Conservation (phyloP, 2,113 vertebrate genomes). For the Poeciliopsis retropinna region DNA sequence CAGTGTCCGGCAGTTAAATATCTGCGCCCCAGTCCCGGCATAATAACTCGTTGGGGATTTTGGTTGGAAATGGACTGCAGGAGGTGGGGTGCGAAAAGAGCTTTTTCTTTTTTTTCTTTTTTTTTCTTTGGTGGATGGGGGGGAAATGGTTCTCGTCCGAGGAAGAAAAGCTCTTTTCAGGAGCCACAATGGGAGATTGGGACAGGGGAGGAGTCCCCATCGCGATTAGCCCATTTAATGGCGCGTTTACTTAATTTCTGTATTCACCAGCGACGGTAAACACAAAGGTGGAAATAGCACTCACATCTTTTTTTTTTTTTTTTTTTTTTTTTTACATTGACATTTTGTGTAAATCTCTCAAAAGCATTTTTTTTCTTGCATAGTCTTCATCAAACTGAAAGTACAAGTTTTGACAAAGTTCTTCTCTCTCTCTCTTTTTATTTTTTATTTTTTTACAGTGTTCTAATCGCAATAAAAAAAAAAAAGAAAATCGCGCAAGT, state of each 20-base stretch:
- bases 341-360: slow-evolving; percentile 62
- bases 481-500: slow-evolving; percentile 5
- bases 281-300: slow-evolving; percentile 81
- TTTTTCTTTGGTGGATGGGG: slow-evolving; percentile 61
- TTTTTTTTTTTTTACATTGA: slow-evolving; percentile 38
- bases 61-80: slow-evolving; percentile 72
- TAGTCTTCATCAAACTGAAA: neutral
- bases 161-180: slow-evolving; percentile 91
- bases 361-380: slow-evolving; percentile 4
- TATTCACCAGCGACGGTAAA: slow-evolving; percentile 86
- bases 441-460: neutral
- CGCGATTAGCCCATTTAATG: slow-evolving; percentile 86
- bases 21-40: slow-evolving; percentile 38
- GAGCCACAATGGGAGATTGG: slow-evolving; percentile 85
- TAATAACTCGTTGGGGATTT: slow-evolving; percentile 73
- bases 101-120: slow-evolving; percentile 23
- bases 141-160: slow-evolving; percentile 83
- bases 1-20: slow-evolving; percentile 64
- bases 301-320: slow-evolving; percentile 55
- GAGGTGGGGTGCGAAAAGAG: slow-evolving; percentile 60
- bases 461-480: neutral
- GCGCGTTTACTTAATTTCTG: slow-evolving; percentile 84
- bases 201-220: slow-evolving; percentile 85
- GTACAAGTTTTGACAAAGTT: too few relatives aligned
- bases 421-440: too few relatives aligned